Conservation (phyloP, 1,140 invertebrate genomes). For the Megalopta genalis region DNA sequence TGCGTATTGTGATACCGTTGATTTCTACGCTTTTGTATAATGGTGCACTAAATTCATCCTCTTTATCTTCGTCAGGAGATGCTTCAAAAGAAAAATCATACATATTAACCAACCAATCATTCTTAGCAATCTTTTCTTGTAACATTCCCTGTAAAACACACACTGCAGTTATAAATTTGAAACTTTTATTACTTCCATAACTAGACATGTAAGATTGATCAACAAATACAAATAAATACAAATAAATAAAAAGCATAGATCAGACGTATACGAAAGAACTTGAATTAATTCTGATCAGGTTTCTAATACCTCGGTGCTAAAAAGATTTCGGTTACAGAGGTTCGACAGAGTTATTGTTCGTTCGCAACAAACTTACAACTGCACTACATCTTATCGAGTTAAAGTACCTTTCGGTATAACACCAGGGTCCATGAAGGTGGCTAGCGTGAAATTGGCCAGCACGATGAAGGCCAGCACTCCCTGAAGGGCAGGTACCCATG, state of each 20-base stretch:
- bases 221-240: too few species aligned
- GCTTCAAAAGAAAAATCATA: constrained; percentile 82
- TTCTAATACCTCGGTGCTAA: too few species aligned
- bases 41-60: constrained; percentile 98
- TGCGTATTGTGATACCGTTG: constrained; percentile 97
- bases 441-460: constrained; percentile 97
- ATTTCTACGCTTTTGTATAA: constrained; percentile 99
- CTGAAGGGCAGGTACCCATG: constrained; percentile 95
- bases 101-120: constrained; percentile 7
- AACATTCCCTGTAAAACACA: not conserved
- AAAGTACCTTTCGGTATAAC: constrained; percentile 96
- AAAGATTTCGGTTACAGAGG: too few species aligned
- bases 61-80: constrained; percentile 96
- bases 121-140: not conserved
- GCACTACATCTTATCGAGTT: not conserved
- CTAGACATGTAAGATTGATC: too few species aligned
- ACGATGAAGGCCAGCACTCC: constrained; percentile 98
- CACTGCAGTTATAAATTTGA: not conserved
- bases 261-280: too few species aligned
- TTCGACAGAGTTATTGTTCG: too few species aligned
- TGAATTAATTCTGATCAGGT: too few species aligned
- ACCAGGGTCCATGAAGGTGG: constrained; percentile 99
- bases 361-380: not conserved
- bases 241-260: too few species aligned
- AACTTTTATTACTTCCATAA: too few species aligned